A percentile compares a stretch with the other conserved stretches of the same genome.
Evolutionary conservation across 2,888 invertebrate genomes (phyloP).

Genomic region (Netelia inedita): DNA sequence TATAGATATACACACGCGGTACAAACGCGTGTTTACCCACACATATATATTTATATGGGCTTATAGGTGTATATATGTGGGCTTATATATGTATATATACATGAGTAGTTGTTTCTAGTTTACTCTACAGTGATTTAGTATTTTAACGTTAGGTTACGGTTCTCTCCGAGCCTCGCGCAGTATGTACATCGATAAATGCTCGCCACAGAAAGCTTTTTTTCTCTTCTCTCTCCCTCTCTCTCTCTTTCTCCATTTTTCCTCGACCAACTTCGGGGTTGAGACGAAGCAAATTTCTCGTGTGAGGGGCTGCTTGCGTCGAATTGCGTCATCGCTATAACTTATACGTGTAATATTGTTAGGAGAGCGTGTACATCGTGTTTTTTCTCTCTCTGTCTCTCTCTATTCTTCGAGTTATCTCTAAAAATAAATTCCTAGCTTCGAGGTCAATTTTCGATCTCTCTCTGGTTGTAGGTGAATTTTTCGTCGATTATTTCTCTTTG

Average conservation of each 20-base stretch:
- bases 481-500: background rate
- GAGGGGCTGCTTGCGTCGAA: slow-evolving; percentile 18
- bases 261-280: background rate
- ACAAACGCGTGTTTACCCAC: background rate
- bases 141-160: slow-evolving; percentile 2
- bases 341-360: background rate
- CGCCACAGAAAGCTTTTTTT: too few relatives aligned
- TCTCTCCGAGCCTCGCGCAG: too few relatives aligned
- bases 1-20: background rate
- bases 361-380: background rate
- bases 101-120: background rate
- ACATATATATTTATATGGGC: background rate
- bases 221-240: too few relatives aligned
- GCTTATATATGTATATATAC: background rate
- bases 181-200: too few relatives aligned
- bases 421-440: background rate
- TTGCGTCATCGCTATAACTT: slow-evolving; percentile 47
- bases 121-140: slow-evolving; percentile 1
- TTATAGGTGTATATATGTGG: background rate
- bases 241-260: background rate
- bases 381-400: background rate
- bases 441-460: background rate
- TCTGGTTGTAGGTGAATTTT: slow-evolving; percentile 7
- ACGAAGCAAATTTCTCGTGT: slow-evolving; percentile 10
- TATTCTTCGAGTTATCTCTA: background rate